A percentile compares a stretch with the other conserved stretches of the same genome.
phyloP scores from a whole-genome alignment of 2,888 invertebrate species.

The Odontothrips loti region DNA sequence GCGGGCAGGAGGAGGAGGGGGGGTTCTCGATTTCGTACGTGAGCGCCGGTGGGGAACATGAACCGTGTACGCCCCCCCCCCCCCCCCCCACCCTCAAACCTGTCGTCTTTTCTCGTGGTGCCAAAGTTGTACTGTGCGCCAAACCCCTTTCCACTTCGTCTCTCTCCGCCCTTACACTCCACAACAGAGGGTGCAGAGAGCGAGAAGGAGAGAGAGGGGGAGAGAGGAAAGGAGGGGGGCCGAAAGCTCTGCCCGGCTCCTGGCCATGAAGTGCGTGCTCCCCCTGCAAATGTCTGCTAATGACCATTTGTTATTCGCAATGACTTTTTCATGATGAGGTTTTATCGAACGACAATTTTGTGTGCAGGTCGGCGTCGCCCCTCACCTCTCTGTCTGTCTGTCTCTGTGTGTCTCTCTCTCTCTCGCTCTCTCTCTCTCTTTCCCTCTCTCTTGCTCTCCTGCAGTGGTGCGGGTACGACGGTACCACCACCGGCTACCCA shows the following conservation, averaged over 20 bases:
- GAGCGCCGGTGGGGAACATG: too few relatives aligned
- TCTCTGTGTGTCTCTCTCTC: not conserved
- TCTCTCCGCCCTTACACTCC: not conserved
- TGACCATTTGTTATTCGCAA: conserved; percentile 25
- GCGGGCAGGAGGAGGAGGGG: not conserved
- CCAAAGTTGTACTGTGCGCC: too few relatives aligned
- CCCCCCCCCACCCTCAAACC: too few relatives aligned
- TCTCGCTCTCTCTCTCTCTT: not conserved
- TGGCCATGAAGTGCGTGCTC: not conserved
- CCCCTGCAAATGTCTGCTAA: conserved; percentile 12
- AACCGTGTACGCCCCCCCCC: too few relatives aligned
- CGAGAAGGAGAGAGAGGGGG: conserved; percentile 9
- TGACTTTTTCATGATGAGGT: conserved; percentile 26
- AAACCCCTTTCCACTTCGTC: too few relatives aligned
- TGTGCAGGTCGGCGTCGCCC: not conserved
- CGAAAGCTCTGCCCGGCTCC: not conserved
- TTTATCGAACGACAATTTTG: conserved; percentile 25
- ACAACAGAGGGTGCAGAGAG: not conserved
- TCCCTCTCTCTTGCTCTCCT: not conserved
- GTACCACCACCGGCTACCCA: too few relatives aligned
- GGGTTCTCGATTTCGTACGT: too few relatives aligned
- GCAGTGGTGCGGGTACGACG: too few relatives aligned
- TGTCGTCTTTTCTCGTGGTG: too few relatives aligned
- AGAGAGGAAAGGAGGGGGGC: not conserved
- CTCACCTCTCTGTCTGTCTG: not conserved